Base-by-base conservation (phyloP, 2,797 vertebrate species). In the Acrocephalus scirpaceus region DNA sequence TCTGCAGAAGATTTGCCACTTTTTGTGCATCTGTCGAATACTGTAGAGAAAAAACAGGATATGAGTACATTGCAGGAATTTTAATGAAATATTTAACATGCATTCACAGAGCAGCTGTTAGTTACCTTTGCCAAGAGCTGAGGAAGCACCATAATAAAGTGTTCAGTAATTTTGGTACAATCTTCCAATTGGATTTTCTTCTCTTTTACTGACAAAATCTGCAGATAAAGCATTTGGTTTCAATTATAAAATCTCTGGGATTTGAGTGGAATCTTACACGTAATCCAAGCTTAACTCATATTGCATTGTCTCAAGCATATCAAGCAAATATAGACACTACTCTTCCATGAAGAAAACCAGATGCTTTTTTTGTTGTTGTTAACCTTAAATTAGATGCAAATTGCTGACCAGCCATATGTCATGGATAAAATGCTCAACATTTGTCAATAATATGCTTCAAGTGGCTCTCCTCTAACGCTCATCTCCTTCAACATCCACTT, bases 61-160 rank as follows among this genome's bases (percentile, higher is more conserved):
- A 91, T 97, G 77, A 97, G 85, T 45, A 56, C 48, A 69, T 61
- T 85, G 71, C 29, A 88, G 73, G 88, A 96, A 96, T 95, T 83
- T 90, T 85, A 94, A 93, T 94, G 54, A 95, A 95, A 95, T 90
- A 94, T 93, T 97, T 94, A 96, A 96, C 73, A 91, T 85, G 67
- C 61, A 88, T 65, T 96, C 94, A 94, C 50, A 88, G 51, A 93
- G 60, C 92, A 96, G 94, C 91, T 96, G 94, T 90, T 89, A 60
- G 45, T 91, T 97, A 99, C 99, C 98, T 99, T 99, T 72, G 98
- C 98, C 95, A 99, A 97, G 87, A 99, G 97, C 85, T 97, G 96
- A 91, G 99, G 99, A 96, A 99, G 98, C 91, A 97, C 97, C 71
- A 70, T n/a, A 86, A 98, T 96, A 94, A 99, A 98, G 96, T 99